Base-by-base conservation (phyloP, 2,113 vertebrate species). In the Sinosuthora webbiana region DNA sequence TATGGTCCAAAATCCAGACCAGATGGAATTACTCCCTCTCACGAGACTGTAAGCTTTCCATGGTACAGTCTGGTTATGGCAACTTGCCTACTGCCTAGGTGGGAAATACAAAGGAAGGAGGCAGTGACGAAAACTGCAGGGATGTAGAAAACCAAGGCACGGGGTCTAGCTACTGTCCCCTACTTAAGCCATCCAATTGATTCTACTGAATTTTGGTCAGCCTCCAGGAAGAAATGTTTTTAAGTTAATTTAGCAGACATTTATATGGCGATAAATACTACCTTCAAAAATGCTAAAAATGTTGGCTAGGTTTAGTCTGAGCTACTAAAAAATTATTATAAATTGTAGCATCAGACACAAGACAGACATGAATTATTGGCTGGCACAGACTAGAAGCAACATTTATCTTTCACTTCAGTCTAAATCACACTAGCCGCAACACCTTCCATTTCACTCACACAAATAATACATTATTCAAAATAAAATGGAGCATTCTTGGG, bases 361-460 rank as follows among this genome's bases (percentile, higher is more conserved):
- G 97, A 98, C 95, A 97, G 97, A 98, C 96, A 83, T 96, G 95
- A 98, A 98, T 96, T 98, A 97, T 95, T 97, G 94, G 94, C 97
- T 97, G 94, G 97, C 97, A 97, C 95, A 97, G 97, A 97, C 96
- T 97, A 97, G 97, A 98, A 98, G 97, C 97, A 98, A 98, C 91
- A 97, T 90, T 96, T 97, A 97, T 97, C 98, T 96, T 97, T 98
- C 97, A 96, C 94, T 98, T 98, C 95, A 96, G 97, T 97, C 96
- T 97, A 98, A 98, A 97, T 97, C 96, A 98, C 97, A 97, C 95
- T 97, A 98, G 98, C 98, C 98, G 95, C 97, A 98, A 98, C 97
- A 98, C 97, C 98, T 98, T 98, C 98, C 96, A 97, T 98, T 97
- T 98, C 97, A 98, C 98, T 98, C 95, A 97, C 97, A 97, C 96